Evolutionary conservation across 2,797 vertebrate species (phyloP), one percentile per base, ranked within the genome.

Genomic region (Thaleichthys pacificus): DNA sequence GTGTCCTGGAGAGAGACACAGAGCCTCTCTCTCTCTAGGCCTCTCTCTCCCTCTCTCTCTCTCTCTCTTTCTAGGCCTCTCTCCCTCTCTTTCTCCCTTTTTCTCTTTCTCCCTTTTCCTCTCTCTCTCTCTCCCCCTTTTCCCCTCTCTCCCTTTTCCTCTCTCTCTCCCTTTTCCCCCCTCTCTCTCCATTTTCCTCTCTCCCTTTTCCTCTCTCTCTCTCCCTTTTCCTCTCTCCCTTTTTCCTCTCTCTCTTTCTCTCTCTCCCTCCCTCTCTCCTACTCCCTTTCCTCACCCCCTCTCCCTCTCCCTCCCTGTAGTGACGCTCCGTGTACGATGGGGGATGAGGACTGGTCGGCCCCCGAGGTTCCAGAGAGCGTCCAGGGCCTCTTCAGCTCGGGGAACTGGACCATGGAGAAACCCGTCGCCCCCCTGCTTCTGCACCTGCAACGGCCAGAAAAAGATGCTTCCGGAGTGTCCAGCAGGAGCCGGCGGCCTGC

Each of bases 381-480:
- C 30, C 77, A 21, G 24, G 91, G 96, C 47, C 86, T 97, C 61
- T 95, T 99, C 49, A 77, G 85, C 61, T 91, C 87, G 0, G 95
- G 96, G 61, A 99, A 98, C 84, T 99, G 97, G 97, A 95, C 93
- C 11, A 97, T 98, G 96, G 89, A 96, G 85, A 95, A 95, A 96
- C 84, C 97, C 98, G 0, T 99, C 97, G 0, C 98, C 98, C 0
- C 38, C 93, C 15, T 99, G 98, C 0, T 91, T 96, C 70, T 99
- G 98, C 79, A 99, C 97, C 89, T 97, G 89, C 17, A 92, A 91
- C 11, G 93, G 91, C 71, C 94, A 93, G 47, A 99, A 98, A 91
- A 97, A 95, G 90, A 99, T 99, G 95, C 86, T 99, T 21, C 97
- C 98, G 0, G 93, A 97, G 79, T 99, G 98, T 74, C 98, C 97